A percentile compares a stretch with the other conserved stretches of the same genome.
Evolutionary conservation across 2,888 invertebrate genomes (phyloP).

Genomic region (Drymonia ruficornis): DNA sequence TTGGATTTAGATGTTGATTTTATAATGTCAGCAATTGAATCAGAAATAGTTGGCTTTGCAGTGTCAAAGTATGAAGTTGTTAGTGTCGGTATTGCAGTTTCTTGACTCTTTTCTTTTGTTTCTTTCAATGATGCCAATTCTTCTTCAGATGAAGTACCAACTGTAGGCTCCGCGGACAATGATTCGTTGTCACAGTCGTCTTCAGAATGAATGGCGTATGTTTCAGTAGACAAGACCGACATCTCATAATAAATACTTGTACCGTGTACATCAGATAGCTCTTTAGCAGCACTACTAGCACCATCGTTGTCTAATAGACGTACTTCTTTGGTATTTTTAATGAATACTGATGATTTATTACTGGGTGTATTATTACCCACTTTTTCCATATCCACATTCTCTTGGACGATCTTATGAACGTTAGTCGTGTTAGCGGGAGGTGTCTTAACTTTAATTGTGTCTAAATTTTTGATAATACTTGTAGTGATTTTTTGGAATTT

Average conservation of each 20-base stretch:
- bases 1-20: neutral
- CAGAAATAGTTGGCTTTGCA: neutral
- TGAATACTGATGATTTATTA: slow-evolving; percentile 77
- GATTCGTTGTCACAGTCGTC: slow-evolving; percentile 76
- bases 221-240: slow-evolving; percentile 79
- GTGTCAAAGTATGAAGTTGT: neutral
- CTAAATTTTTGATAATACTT: slow-evolving; percentile 81
- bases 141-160: slow-evolving; percentile 59
- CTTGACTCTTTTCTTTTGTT: slow-evolving; percentile 46
- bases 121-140: slow-evolving; percentile 54
- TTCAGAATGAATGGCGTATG: slow-evolving; percentile 68
- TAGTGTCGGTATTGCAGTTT: slow-evolving; percentile 37
- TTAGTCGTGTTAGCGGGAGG: slow-evolving; percentile 59
- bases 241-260: slow-evolving; percentile 82
- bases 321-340: slow-evolving; percentile 83
- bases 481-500: slow-evolving; percentile 80
- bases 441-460: slow-evolving; percentile 59
- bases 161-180: slow-evolving; percentile 55
- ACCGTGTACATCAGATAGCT: slow-evolving; percentile 76
- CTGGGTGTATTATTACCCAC: slow-evolving; percentile 75
- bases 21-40: neutral
- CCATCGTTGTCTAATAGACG: slow-evolving; percentile 74
- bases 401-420: slow-evolving; percentile 57
- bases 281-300: slow-evolving; percentile 66
- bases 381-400: slow-evolving; percentile 71